A percentile compares a stretch with the other conserved stretches of the same genome.
Evolutionary conservation across 2,113 vertebrate genomes (phyloP).

Genomic region (Neolamprologus kungweensis): DNA sequence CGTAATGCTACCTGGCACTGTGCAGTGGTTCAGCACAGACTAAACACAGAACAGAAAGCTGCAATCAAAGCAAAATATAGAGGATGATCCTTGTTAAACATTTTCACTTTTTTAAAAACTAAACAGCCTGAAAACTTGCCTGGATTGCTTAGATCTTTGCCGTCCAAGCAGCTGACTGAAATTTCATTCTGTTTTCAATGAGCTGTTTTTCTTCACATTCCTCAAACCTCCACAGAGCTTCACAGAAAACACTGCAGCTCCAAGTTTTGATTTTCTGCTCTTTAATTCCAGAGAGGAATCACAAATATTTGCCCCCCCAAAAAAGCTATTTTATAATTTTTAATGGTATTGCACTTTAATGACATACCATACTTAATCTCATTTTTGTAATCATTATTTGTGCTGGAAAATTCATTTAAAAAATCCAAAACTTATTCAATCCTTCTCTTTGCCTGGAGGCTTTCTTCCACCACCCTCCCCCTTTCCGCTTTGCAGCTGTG

Average conservation of each 20-base stretch:
- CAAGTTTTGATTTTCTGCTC: neutral
- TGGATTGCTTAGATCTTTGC: neutral
- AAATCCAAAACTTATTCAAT: slow-evolving; percentile 37
- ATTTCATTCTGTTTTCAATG: neutral
- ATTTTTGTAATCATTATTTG: neutral
- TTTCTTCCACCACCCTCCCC: neutral
- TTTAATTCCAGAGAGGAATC: neutral
- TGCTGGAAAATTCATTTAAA: neutral
- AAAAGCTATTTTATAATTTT: neutral
- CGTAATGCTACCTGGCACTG: neutral
- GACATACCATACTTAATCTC: neutral
- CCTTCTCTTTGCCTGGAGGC: slow-evolving; percentile 26
- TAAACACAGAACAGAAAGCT: neutral
- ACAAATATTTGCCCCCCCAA: neutral
- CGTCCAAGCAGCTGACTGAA: neutral
- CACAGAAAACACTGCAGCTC: neutral
- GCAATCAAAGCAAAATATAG: neutral
- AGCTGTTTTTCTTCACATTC: neutral
- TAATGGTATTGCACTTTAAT: neutral
- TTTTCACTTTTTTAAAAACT: neutral
- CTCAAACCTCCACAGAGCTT: neutral
- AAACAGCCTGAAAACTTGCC: neutral
- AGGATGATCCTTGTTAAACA: neutral
- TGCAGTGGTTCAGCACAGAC: neutral
- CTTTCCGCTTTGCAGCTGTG: slow-evolving; percentile 50